These are phyloP conservation scores for Zaprionus ornatus DNA, from an alignment of 1,140 invertebrate species.

Conservation along the genomic window DNA sequence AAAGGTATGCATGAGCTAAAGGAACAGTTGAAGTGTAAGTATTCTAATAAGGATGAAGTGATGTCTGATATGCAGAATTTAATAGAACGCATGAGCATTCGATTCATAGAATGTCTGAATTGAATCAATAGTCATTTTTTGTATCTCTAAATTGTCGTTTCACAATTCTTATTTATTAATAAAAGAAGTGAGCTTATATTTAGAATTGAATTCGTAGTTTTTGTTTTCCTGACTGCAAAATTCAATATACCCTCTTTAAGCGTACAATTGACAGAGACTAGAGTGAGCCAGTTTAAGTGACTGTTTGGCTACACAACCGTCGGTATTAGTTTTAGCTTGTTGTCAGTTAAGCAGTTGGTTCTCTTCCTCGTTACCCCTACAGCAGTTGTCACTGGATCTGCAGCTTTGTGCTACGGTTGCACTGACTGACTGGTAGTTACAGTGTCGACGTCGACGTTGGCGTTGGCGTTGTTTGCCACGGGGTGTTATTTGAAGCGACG, in stretches of 20 bases:
- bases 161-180: background rate
- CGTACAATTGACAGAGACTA: too few species aligned
- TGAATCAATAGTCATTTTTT: background rate
- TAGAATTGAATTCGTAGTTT: background rate
- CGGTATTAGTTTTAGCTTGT: conserved; percentile 44
- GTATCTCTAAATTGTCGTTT: background rate
- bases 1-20: background rate
- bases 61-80: background rate
- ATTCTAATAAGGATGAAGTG: background rate
- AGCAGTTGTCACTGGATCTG: background rate
- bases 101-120: background rate
- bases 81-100: background rate
- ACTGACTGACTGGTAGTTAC: conserved; percentile 18
- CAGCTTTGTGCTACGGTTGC: background rate
- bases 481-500: conserved; percentile 23
- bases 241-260: too few species aligned
- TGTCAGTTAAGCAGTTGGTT: conserved; percentile 36
- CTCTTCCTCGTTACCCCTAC: background rate
- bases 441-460: background rate
- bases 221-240: too few species aligned
- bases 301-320: conserved; percentile 21
- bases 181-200: background rate
- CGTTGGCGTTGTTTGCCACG: background rate
- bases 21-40: background rate
- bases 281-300: background rate